Evolutionary conservation across 2,888 invertebrate species (phyloP).

Genomic region (Linyphia triangularis): DNA sequence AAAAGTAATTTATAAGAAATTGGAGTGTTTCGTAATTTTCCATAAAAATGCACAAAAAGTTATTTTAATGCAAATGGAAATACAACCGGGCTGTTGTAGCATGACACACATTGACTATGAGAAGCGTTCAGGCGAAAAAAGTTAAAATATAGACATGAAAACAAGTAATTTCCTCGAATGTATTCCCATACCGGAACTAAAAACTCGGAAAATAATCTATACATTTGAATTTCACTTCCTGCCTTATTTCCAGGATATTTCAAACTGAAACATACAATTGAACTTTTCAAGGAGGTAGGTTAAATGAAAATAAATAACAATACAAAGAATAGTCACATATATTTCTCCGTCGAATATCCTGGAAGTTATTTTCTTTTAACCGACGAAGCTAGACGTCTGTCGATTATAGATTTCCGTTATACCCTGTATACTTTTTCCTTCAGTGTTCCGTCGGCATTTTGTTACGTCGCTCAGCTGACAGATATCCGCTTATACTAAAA

Average conservation of each 20-base stretch:
- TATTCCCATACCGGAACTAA: conserved; percentile 41
- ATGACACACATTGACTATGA: too few species aligned
- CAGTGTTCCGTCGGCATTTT: conserved; percentile 42
- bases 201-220: conserved; percentile 58
- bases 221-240: conserved; percentile 40
- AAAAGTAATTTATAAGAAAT: too few species aligned
- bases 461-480: conserved; percentile 58
- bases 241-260: conserved; percentile 41
- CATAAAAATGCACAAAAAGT: too few species aligned
- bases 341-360: conserved; percentile 41
- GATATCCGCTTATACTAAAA: conserved; percentile 54
- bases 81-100: too few species aligned
- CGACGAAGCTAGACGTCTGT: conserved; percentile 49
- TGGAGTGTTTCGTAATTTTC: too few species aligned
- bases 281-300: neutral
- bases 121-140: too few species aligned
- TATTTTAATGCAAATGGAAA: too few species aligned
- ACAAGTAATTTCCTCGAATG: conserved; percentile 43
- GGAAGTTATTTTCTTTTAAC: conserved; percentile 54
- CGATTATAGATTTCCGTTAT: conserved; percentile 72
- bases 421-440: conserved; percentile 43
- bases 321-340: conserved; percentile 45
- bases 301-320: conserved; percentile 27
- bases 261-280: conserved; percentile 24
- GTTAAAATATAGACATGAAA: neutral